Percentiles rank a stretch among this genome's conserved stretches.
These are phyloP conservation scores for Dicerorhinus sumatrensis DNA, from an alignment of 2,113 vertebrate species.

Conservation along the genomic window DNA sequence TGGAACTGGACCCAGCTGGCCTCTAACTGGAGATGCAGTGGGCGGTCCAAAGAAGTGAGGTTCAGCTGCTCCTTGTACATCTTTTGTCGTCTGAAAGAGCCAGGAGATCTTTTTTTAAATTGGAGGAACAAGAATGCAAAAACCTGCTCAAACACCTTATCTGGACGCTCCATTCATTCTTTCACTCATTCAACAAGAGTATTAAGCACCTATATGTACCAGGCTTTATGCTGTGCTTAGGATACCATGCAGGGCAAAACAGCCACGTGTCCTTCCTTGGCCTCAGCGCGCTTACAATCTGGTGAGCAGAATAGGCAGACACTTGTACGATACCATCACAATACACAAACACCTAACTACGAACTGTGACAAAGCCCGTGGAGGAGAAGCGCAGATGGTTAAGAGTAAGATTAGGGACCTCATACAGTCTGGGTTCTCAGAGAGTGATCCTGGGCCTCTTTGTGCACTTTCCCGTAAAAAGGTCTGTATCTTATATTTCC, in stretches of 20 bases:
- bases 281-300: background rate
- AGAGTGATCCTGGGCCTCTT: too few relatives aligned
- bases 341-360: accelerated
- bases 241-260: accelerated
- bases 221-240: background rate
- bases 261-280: background rate
- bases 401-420: background rate
- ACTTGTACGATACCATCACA: accelerated
- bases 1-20: constrained; percentile 97
- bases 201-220: accelerated
- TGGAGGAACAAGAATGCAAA: background rate
- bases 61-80: constrained; percentile 84
- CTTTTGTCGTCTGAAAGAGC: constrained; percentile 83
- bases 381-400: background rate
- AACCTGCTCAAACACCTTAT: accelerated
- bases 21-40: constrained; percentile 82
- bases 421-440: accelerated
- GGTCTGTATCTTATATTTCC: background rate
- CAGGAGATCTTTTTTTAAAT: background rate
- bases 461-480: background rate
- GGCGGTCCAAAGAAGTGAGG: constrained; percentile 49
- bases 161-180: background rate
- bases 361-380: background rate
- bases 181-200: background rate
- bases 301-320: background rate